Base-by-base conservation (phyloP, 2,797 vertebrate genomes). In the Anabacerthia variegaticeps region DNA sequence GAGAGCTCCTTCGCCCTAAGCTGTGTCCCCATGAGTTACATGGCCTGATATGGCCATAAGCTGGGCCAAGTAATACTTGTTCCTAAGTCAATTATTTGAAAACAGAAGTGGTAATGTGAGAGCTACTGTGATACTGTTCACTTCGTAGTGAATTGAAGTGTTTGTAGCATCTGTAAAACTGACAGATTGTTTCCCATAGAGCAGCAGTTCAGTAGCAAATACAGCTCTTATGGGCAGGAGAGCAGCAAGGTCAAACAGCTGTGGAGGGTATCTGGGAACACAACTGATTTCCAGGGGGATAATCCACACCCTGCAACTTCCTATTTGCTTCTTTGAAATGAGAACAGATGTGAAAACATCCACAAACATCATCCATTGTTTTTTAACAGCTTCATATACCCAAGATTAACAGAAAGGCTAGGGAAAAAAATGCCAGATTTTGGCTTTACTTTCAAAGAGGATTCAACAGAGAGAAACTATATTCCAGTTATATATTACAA, bases 91-190 rank as follows among this genome's bases (percentile, higher is more conserved):
- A 94, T 98, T 96, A 97, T 96, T 97, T 97, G 95, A 94, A 97
- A 98, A 94, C 65, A 97, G 95, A 97, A 93, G 19, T 4, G 9
- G 89, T 96, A 96, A 97, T 87, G 83, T 39, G 96, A 97, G 95
- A 97, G 96, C 93, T 95, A 94, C 76, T 95, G 90, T 92, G 89
- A 91, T 96, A 94, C 85, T 90, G 51, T 97, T 97, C 97, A 97
- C 91, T 97, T 83, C 76, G 92, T 78, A 95, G 96, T 95, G 96
- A 97, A 97, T 66, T 94, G 97, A 97, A 97, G 86, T 94, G 94
- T 97, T 97, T 97, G 97, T 39, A 95, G 97, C 89, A 80, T 97
- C 96, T 96, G 96, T 98, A 98, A 98, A 98, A 93, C 51, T 98
- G 98, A 98, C 34, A 93, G 95, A 97, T 97, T 95, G 96, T 95